Evolutionary conservation across 2,888 invertebrate genomes (phyloP).

Genomic region (Caenorhabditis plicata): DNA sequence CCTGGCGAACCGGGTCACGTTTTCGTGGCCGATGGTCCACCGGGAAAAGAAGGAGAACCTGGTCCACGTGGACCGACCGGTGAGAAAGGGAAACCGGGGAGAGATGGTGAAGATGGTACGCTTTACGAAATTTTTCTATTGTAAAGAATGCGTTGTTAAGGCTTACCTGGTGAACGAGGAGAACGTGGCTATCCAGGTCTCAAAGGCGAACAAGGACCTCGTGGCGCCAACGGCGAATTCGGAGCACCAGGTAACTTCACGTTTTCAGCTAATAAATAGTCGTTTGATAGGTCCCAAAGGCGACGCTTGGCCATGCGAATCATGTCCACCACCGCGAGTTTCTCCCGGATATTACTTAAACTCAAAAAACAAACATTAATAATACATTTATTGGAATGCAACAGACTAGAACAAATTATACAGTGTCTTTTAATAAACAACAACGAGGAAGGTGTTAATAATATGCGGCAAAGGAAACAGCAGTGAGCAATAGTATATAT

Average conservation of each 20-base stretch:
- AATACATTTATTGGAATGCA: no score
- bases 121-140: neutral
- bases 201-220: constrained; percentile 35
- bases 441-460: no score
- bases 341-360: constrained; percentile 39
- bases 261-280: neutral
- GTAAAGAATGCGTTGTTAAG: neutral
- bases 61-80: constrained; percentile 39
- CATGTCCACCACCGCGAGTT: constrained; percentile 41
- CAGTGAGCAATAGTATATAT: no score
- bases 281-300: constrained; percentile 31
- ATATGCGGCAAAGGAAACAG: no score
- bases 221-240: constrained; percentile 20
- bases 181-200: constrained; percentile 34
- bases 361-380: neutral
- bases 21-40: constrained; percentile 39
- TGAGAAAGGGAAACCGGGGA: constrained; percentile 30
- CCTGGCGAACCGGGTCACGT: constrained; percentile 39
- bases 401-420: no score
- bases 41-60: constrained; percentile 39
- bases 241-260: constrained; percentile 24
- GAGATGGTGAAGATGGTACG: constrained; percentile 34
- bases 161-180: constrained; percentile 25
- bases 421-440: no score
- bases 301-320: constrained; percentile 42